Percentiles rank a stretch among this genome's conserved stretches.
Conservation (phyloP, 1,140 invertebrate species). For the Heliconius congener region DNA sequence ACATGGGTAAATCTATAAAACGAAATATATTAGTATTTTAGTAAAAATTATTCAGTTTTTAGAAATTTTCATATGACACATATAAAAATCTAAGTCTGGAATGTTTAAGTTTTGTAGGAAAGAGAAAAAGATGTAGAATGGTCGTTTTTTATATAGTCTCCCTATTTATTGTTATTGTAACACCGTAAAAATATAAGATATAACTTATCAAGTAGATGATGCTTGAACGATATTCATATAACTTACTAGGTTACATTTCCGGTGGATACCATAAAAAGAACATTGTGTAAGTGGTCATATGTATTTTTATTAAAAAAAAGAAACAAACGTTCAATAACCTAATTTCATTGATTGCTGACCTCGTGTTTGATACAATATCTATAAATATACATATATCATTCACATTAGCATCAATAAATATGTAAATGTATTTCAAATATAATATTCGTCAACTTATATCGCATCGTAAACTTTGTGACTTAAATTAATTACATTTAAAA, state of each 20-base stretch:
- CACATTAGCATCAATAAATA: neutral
- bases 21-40: too few species aligned
- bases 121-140: too few species aligned
- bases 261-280: neutral
- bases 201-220: neutral
- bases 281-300: neutral
- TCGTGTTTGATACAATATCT: too few species aligned
- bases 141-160: too few species aligned
- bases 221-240: neutral
- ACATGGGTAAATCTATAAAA: too few species aligned
- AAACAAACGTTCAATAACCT: neutral
- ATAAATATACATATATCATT: too few species aligned
- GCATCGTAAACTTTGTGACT: slow-evolving; percentile 29
- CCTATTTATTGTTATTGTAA: too few species aligned
- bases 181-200: neutral
- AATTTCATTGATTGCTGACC: neutral
- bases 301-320: neutral
- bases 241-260: neutral
- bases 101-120: too few species aligned
- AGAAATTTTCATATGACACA: too few species aligned
- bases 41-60: too few species aligned
- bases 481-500: slow-evolving; percentile 34
- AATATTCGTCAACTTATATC: slow-evolving; percentile 5
- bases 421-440: neutral
- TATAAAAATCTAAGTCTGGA: too few species aligned